Base-by-base conservation (phyloP, 2,113 vertebrate species). In the Lagopus leucura region DNA sequence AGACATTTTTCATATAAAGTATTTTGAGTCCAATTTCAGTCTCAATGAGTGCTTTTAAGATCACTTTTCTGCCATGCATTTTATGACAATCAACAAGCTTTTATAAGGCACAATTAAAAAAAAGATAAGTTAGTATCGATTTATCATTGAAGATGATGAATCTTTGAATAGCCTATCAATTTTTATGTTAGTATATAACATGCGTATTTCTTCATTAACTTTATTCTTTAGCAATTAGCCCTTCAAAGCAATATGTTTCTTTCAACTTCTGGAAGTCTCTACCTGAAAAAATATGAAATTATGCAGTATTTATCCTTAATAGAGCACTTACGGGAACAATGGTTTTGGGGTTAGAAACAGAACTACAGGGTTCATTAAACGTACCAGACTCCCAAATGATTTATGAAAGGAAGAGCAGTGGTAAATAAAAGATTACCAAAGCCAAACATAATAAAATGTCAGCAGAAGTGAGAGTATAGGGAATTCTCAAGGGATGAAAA, bases 401-500 rank as follows among this genome's bases (percentile, higher is more conserved):
- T 88, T 13, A 64, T 83, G 28, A 81, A 40, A 73, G 50, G 32
- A 82, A 90, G 47, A 88, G 4, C 25, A 40, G 21, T 63, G 10
- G 45, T 95, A 83, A 88, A 93, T 81, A 88, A 72, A 82, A 94
- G 38, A 72, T 87, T 72, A n/a, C 67, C 90, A 89, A 57, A 90
- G 16, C 11, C 36, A 92, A 92, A 69, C 15, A 43, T 63, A 82
- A 79, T 63, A n/a, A 94, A 85, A 48, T 79, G 34, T 78, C 61
- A 60, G 61, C 38, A 80, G 69, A 89, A 78, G 14, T 77, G 63
- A 52, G 91, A 85, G 40, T 55, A 17, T 77, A 74, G 38, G 28
- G 90, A 74, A 6, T 74, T 93, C 81, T 85, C 66, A 82, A 85
- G 43, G 24, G 30, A 17, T 8, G 85, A 40, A 30, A 73, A 40